Percentiles rank a stretch among this genome's conserved stretches.
Evolutionary conservation across 2,797 vertebrate species (phyloP).

Genomic region (Lindbergichthys nudifrons): DNA sequence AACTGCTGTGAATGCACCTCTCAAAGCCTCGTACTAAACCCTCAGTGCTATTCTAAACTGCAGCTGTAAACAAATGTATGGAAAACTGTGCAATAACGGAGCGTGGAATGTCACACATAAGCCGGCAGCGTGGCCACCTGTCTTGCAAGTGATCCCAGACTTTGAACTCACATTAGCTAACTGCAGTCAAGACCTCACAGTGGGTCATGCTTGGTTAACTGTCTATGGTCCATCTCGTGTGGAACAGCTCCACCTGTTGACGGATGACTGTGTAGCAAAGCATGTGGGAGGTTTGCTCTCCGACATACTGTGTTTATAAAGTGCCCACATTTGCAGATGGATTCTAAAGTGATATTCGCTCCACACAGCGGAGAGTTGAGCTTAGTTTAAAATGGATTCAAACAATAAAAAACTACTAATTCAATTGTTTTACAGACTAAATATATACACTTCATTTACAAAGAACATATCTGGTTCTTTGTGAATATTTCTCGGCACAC

Average conservation of each 20-base stretch:
- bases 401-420: constrained; percentile 6
- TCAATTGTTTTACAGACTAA: background rate
- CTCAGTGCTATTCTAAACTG: constrained; percentile 56
- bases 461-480: background rate
- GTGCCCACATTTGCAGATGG: constrained; percentile 1
- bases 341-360: constrained; percentile 1
- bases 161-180: constrained; percentile 58
- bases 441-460: background rate
- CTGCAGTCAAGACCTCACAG: constrained; percentile 60
- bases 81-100: constrained; percentile 43
- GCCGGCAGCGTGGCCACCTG: constrained; percentile 56
- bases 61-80: constrained; percentile 61
- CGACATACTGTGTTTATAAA: background rate
- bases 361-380: background rate
- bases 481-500: background rate
- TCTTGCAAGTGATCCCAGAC: constrained; percentile 57
- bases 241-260: constrained; percentile 79
- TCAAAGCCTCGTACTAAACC: constrained; percentile 41
- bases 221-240: constrained; percentile 55
- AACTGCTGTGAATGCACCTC: constrained; percentile 33
- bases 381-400: background rate
- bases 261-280: constrained; percentile 28
- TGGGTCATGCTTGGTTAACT: constrained; percentile 37
- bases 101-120: constrained; percentile 47
- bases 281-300: constrained; percentile 7